These are phyloP conservation scores for Exephanes ischioxanthus DNA, from an alignment of 2,888 invertebrate species.

Conservation along the genomic window DNA sequence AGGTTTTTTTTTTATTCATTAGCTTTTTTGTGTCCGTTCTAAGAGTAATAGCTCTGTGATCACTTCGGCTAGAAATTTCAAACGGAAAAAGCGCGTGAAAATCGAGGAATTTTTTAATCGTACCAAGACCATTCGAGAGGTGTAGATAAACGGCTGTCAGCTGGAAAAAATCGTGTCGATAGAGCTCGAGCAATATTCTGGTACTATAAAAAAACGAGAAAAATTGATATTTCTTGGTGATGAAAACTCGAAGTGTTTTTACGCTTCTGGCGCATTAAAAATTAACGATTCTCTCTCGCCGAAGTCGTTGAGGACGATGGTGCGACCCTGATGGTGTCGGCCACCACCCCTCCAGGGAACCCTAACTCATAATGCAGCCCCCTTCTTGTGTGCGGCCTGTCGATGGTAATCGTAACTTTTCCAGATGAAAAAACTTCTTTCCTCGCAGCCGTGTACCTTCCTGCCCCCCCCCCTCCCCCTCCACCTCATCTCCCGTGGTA, in stretches of 20 bases:
- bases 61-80: neutral
- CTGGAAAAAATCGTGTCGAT: neutral
- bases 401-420: slow-evolving; percentile 69
- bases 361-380: slow-evolving; percentile 56
- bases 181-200: neutral
- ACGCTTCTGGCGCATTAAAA: slow-evolving; percentile 36
- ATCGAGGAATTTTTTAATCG: neutral
- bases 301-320: slow-evolving; percentile 44
- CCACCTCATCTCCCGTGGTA: slow-evolving; percentile 49
- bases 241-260: slow-evolving; percentile 21
- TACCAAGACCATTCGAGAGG: neutral
- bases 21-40: neutral
- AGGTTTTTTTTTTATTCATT: neutral
- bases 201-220: neutral
- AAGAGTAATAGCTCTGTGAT: neutral
- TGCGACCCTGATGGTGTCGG: slow-evolving; percentile 18
- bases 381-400: slow-evolving; percentile 50
- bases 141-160: neutral
- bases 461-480: slow-evolving; percentile 35
- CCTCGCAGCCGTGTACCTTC: slow-evolving; percentile 26
- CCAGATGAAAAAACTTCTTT: slow-evolving; percentile 68
- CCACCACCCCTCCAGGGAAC: neutral
- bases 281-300: slow-evolving; percentile 55
- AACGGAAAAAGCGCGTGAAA: neutral
- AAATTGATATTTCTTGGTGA: slow-evolving; percentile 28